Percentiles rank a stretch among this genome's conserved stretches.
Conservation (phyloP, 1,140 invertebrate species). For the Diabrotica undecimpunctata region DNA sequence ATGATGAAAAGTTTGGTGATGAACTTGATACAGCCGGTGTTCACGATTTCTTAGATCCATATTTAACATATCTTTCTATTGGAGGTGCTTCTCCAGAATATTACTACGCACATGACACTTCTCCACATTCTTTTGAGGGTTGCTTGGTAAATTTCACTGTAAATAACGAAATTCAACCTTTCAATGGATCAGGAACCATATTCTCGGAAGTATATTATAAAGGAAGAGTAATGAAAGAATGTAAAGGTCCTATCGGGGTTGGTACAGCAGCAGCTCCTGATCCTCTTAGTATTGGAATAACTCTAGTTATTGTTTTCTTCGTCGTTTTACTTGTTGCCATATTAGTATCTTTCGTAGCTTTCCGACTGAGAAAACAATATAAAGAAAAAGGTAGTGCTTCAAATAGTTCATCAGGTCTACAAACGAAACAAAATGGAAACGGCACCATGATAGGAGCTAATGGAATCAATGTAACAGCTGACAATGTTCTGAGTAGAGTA, state of each 20-base stretch:
- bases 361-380: slow-evolving; percentile 76
- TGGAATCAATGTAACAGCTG: slow-evolving; percentile 53
- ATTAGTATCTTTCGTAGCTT: slow-evolving; percentile 83
- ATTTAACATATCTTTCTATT: slow-evolving; percentile 72
- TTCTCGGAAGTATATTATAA: slow-evolving; percentile 65
- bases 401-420: slow-evolving; percentile 54
- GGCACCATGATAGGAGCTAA: slow-evolving; percentile 53
- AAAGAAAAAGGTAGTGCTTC: slow-evolving; percentile 71
- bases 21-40: slow-evolving; percentile 79
- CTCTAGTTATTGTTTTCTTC: slow-evolving; percentile 91
- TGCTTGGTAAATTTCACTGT: slow-evolving; percentile 87
- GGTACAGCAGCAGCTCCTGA: slow-evolving; percentile 74
- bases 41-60: slow-evolving; percentile 89
- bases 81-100: slow-evolving; percentile 63
- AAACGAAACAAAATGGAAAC: slow-evolving; percentile 64
- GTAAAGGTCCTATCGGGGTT: slow-evolving; percentile 66
- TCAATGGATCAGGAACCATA: slow-evolving; percentile 80
- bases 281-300: slow-evolving; percentile 85
- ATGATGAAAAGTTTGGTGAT: slow-evolving; percentile 69
- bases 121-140: slow-evolving; percentile 70
- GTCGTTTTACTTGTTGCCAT: slow-evolving; percentile 84
- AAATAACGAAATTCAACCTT: slow-evolving; percentile 83
- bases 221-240: slow-evolving; percentile 67
- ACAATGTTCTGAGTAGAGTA: slow-evolving; percentile 56
- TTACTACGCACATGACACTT: slow-evolving; percentile 53